Percentiles rank a stretch among this genome's conserved stretches.
Conservation (phyloP, 2,888 invertebrate genomes). For the Cylloceria caligata region DNA sequence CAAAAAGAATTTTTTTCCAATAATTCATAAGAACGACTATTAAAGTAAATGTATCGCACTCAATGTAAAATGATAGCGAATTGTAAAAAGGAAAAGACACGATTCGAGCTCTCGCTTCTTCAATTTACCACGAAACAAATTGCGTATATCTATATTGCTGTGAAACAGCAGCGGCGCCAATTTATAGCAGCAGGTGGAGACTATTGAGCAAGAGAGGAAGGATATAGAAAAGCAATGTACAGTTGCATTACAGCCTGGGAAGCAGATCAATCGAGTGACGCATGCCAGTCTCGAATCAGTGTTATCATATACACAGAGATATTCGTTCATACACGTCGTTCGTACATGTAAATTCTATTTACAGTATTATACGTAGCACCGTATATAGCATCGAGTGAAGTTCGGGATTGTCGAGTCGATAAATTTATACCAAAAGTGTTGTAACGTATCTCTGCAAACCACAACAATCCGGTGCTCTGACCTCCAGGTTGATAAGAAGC, state of each 20-base stretch:
- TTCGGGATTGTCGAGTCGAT: conserved; percentile 16
- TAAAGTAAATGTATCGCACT: no score
- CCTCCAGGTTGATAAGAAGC: neutral
- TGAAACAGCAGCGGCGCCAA: neutral
- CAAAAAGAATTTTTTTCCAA: no score
- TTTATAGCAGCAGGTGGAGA: neutral
- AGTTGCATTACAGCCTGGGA: conserved; percentile 29
- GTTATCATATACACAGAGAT: conserved; percentile 30
- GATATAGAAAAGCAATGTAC: conserved; percentile 31
- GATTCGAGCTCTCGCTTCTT: neutral
- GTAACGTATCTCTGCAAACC: neutral
- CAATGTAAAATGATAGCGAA: no score
- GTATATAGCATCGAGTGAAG: conserved; percentile 3
- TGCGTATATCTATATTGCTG: neutral
- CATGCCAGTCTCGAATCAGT: conserved; percentile 8
- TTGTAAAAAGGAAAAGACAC: no score
- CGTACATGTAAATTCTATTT: conserved; percentile 15
- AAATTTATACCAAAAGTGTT: neutral
- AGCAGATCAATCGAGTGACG: conserved; percentile 31
- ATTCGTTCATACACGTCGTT: neutral
- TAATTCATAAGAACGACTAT: no score
- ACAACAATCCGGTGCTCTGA: conserved; percentile 7
- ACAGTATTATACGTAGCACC: conserved; percentile 1
- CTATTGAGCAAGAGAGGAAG: neutral
- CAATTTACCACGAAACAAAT: neutral